Percentiles rank a stretch among this genome's conserved stretches.
Evolutionary conservation across 2,888 invertebrate genomes (phyloP).

Genomic region (Catocala nupta): DNA sequence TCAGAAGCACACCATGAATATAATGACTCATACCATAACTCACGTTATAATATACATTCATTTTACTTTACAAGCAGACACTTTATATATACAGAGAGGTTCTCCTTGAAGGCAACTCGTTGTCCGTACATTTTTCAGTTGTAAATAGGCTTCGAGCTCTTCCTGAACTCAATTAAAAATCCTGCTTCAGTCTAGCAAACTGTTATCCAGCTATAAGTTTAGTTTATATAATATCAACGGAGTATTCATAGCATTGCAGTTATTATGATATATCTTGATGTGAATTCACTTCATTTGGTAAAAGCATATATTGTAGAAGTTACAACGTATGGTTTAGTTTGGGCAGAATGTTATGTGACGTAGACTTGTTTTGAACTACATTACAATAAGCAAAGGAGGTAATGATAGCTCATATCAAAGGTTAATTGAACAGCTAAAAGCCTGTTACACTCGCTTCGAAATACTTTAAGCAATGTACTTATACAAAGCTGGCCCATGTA

Average conservation of each 20-base stretch:
- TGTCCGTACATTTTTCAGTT: slow-evolving; percentile 13
- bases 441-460: too few species aligned
- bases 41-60: slow-evolving; percentile 24
- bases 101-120: slow-evolving; percentile 11
- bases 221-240: neutral
- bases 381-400: too few species aligned
- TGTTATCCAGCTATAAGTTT: neutral
- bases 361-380: too few species aligned
- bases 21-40: slow-evolving; percentile 19
- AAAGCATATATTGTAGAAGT: too few species aligned
- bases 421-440: too few species aligned
- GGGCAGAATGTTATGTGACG: too few species aligned
- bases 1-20: slow-evolving; percentile 12
- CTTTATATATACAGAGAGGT: slow-evolving; percentile 15
- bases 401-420: too few species aligned
- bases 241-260: neutral
- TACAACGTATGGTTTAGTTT: too few species aligned
- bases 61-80: slow-evolving; percentile 24
- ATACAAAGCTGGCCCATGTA: too few species aligned
- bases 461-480: too few species aligned
- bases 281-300: too few species aligned
- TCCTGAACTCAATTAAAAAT: slow-evolving; percentile 18
- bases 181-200: slow-evolving; percentile 1
- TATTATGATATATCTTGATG: neutral
- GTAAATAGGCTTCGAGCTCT: slow-evolving; percentile 16